These are phyloP conservation scores for Buathra laborator DNA, from an alignment of 2,888 invertebrate genomes.

Conservation along the genomic window DNA sequence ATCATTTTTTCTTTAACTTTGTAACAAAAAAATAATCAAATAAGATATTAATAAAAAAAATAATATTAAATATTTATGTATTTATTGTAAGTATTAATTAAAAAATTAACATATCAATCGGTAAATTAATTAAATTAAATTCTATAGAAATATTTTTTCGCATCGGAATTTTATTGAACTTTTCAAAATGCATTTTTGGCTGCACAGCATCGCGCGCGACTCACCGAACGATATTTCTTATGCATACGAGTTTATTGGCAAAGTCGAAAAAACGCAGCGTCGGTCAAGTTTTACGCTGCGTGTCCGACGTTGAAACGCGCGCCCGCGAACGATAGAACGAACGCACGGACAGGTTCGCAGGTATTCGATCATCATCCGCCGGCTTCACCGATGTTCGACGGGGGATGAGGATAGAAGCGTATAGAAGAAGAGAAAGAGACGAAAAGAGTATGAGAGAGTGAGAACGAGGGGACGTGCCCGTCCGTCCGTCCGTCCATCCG, in stretches of 20 bases:
- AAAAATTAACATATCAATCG: too few relatives aligned
- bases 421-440: constrained; percentile 67
- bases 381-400: constrained; percentile 48
- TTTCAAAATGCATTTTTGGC: neutral
- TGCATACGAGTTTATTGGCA: constrained; percentile 15
- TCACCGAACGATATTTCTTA: neutral
- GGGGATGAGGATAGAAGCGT: constrained; percentile 48
- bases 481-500: constrained; percentile 49
- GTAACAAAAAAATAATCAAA: too few relatives aligned
- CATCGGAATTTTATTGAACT: neutral
- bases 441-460: constrained; percentile 35
- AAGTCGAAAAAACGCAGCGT: constrained; percentile 3
- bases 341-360: constrained; percentile 61
- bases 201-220: too few relatives aligned
- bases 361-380: constrained; percentile 67
- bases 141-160: neutral
- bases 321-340: constrained; percentile 30
- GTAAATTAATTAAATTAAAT: too few relatives aligned
- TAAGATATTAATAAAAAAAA: too few relatives aligned
- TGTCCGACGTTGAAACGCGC: neutral
- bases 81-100: too few relatives aligned
- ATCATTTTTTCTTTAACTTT: too few relatives aligned
- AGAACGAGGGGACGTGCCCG: constrained; percentile 55
- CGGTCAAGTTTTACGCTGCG: constrained; percentile 25
- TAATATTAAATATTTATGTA: too few relatives aligned